These are phyloP conservation scores for Alosa alosa DNA, from an alignment of 2,113 vertebrate species.

Conservation along the genomic window DNA sequence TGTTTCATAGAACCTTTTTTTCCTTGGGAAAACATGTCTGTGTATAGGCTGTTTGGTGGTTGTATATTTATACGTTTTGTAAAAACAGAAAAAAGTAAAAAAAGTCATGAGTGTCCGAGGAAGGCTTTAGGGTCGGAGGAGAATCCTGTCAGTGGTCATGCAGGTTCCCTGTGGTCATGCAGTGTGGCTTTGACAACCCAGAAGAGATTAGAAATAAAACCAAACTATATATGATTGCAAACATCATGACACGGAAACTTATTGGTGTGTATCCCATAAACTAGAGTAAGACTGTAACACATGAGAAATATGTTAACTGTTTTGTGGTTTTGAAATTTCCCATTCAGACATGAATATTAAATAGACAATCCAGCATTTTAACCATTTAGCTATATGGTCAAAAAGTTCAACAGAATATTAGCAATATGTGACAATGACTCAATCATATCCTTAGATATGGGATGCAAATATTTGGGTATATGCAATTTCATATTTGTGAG, in stretches of 20 bases:
- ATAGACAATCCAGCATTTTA: conserved; percentile 71
- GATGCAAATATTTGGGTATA: conserved; percentile 77
- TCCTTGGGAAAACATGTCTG: conserved; percentile 72
- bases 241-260: conserved; percentile 91
- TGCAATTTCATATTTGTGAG: conserved; percentile 79
- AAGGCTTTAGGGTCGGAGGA: conserved; percentile 75
- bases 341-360: conserved; percentile 48
- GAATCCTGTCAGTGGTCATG: conserved; percentile 70
- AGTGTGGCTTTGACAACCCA: conserved; percentile 66
- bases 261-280: conserved; percentile 81
- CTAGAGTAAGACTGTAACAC: conserved; percentile 48
- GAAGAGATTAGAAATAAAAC: conserved; percentile 69
- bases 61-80: conserved; percentile 87
- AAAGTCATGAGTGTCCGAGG: conserved; percentile 22
- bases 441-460: conserved; percentile 68
- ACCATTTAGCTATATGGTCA: conserved; percentile 55
- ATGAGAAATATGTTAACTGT: conserved; percentile 15
- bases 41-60: conserved; percentile 80
- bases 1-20: conserved; percentile 77
- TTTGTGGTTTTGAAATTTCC: conserved; percentile 46
- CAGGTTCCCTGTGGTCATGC: conserved; percentile 63
- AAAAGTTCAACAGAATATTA: conserved; percentile 63
- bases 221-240: conserved; percentile 73
- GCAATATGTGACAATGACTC: conserved; percentile 71
- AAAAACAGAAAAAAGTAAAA: conserved; percentile 64